Conservation (phyloP, 2,113 vertebrate species). For the Zosterops borbonicus region DNA sequence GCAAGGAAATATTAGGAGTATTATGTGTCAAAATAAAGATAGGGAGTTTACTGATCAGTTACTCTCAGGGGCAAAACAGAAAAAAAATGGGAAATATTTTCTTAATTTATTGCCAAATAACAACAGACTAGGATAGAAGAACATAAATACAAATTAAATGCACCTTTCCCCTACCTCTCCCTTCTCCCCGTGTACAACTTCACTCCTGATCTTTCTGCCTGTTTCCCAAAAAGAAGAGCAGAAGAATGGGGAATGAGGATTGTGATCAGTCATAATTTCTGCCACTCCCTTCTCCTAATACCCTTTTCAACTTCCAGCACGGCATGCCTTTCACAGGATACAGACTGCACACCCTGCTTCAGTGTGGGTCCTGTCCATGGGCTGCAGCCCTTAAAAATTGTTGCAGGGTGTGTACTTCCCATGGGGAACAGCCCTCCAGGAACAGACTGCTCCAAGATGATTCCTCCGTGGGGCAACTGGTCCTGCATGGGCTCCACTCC, state of each 20-base stretch:
- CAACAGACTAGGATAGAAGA: neutral
- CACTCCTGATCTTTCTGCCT: neutral
- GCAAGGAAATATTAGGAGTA: fast-evolving
- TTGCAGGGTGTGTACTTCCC: neutral
- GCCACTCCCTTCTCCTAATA: fast-evolving
- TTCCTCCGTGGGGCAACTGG: fast-evolving
- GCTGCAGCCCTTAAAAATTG: neutral
- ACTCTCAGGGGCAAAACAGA: neutral
- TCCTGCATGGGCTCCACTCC: neutral
- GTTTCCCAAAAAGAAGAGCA: fast-evolving
- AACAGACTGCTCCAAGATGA: neutral
- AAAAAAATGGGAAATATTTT: neutral
- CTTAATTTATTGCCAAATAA: neutral
- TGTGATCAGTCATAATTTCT: neutral
- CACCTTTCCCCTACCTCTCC: neutral
- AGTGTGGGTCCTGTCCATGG: neutral
- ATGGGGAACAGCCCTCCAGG: neutral
- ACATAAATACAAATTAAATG: neutral
- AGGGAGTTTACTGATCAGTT: neutral
- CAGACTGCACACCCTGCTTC: neutral
- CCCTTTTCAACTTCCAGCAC: fast-evolving
- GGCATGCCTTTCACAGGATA: neutral
- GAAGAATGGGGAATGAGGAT: neutral
- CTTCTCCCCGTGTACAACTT: neutral
- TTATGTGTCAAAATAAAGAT: neutral